Conservation (phyloP, 2,888 invertebrate genomes). For the Serrognathus titanus region DNA sequence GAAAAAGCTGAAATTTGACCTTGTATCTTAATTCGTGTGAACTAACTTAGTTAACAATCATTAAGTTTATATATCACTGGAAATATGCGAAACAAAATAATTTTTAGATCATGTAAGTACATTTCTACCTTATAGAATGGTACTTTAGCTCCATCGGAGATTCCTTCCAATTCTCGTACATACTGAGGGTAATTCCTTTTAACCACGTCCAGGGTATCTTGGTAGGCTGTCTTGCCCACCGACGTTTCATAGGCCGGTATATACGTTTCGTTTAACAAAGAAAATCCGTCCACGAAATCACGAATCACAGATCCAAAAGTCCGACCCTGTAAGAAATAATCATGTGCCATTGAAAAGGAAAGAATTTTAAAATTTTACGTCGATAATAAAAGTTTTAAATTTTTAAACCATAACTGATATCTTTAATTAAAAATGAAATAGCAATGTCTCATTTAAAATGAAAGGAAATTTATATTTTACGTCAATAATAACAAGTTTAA, state of each 20-base stretch:
- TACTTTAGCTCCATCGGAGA: slow-evolving; percentile 81
- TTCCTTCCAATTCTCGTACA: slow-evolving; percentile 76
- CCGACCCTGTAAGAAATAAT: slow-evolving; percentile 62
- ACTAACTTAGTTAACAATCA: no score
- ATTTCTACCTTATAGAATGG: slow-evolving; percentile 80
- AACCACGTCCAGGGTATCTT: slow-evolving; percentile 67
- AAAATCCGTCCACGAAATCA: slow-evolving; percentile 59
- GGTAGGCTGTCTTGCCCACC: slow-evolving; percentile 68
- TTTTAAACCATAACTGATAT: not conserved
- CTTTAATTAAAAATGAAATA: no score
- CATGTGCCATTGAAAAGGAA: not conserved
- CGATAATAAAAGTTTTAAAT: not conserved
- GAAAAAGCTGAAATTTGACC: no score
- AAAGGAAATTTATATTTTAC: no score
- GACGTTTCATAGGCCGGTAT: slow-evolving; percentile 69
- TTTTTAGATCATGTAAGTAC: not conserved
- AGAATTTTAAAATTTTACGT: not conserved
- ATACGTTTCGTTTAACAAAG: slow-evolving; percentile 64
- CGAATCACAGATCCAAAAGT: slow-evolving; percentile 73
- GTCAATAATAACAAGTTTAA: no score
- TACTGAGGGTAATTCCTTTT: slow-evolving; percentile 76
- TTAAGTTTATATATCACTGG: no score
- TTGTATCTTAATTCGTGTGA: no score
- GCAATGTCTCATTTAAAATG: no score
- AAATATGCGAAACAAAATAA: no score